Conservation (phyloP, 1,140 invertebrate species). For the Camponotus vicinus region DNA sequence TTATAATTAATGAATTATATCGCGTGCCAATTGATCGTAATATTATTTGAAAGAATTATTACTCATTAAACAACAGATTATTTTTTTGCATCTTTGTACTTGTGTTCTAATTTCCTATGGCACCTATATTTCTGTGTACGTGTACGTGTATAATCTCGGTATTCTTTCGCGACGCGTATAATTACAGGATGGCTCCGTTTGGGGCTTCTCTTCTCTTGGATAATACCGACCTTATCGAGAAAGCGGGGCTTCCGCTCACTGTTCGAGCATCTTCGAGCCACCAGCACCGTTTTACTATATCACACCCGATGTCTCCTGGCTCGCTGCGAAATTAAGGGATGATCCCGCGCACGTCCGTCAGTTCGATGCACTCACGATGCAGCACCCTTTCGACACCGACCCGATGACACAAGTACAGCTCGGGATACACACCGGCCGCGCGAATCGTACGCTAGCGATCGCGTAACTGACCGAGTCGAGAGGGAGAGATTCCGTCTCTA, state of each 20-base stretch:
- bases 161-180: background rate
- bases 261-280: constrained; percentile 50
- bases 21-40: background rate
- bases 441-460: constrained; percentile 81
- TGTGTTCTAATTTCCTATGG: background rate
- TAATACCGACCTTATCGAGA: constrained; percentile 70
- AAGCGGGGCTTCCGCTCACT: constrained; percentile 61
- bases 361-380: constrained; percentile 23
- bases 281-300: background rate
- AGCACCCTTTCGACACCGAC: background rate
- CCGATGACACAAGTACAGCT: constrained; percentile 29
- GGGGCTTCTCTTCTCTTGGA: background rate
- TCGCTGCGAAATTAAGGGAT: background rate
- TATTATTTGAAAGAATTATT: background rate
- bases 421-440: constrained; percentile 61
- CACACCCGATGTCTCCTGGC: background rate
- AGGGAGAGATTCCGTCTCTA: constrained; percentile 79
- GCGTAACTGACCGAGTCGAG: constrained; percentile 82
- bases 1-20: background rate
- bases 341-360: background rate
- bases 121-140: background rate
- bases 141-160: background rate
- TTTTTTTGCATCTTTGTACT: no score
- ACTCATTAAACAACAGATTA: background rate
- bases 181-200: background rate